Evolutionary conservation across 2,797 vertebrate genomes (phyloP).

Genomic region (Tapera naevia): DNA sequence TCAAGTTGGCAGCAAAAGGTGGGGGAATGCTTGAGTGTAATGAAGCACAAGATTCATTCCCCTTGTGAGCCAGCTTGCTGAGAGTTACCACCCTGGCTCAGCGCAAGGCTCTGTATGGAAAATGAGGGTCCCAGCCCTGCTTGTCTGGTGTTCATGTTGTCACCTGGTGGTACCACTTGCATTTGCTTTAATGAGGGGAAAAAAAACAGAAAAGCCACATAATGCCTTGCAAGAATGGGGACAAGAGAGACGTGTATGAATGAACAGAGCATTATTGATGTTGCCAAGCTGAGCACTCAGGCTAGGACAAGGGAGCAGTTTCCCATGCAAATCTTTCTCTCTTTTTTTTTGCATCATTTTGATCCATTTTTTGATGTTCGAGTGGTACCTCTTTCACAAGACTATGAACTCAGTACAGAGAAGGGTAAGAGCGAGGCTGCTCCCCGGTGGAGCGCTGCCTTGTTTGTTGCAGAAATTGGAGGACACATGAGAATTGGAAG

Average conservation of each 20-base stretch:
- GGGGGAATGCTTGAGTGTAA: background rate
- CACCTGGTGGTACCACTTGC: background rate
- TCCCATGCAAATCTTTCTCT: background rate
- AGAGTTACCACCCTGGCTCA: background rate
- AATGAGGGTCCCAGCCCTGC: background rate
- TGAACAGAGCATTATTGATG: background rate
- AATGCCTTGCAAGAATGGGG: background rate
- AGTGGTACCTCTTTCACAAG: background rate
- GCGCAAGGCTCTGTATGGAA: background rate
- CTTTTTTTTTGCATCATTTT: background rate
- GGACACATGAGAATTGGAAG: background rate
- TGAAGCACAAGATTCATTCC: background rate
- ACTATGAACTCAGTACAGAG: background rate
- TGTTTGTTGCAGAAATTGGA: background rate
- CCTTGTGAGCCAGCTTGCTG: rapidly evolving
- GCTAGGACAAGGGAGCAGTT: background rate
- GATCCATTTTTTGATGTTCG: background rate
- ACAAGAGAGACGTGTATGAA: rapidly evolving
- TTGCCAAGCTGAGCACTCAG: background rate
- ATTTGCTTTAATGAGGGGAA: background rate
- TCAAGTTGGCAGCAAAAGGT: background rate
- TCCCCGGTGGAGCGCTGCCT: rapidly evolving
- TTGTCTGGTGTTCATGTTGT: background rate
- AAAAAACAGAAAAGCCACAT: background rate
- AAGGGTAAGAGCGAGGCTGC: background rate